Evolutionary conservation across 2,888 invertebrate genomes (phyloP).

Genomic region (Leptogaster cylindrica): DNA sequence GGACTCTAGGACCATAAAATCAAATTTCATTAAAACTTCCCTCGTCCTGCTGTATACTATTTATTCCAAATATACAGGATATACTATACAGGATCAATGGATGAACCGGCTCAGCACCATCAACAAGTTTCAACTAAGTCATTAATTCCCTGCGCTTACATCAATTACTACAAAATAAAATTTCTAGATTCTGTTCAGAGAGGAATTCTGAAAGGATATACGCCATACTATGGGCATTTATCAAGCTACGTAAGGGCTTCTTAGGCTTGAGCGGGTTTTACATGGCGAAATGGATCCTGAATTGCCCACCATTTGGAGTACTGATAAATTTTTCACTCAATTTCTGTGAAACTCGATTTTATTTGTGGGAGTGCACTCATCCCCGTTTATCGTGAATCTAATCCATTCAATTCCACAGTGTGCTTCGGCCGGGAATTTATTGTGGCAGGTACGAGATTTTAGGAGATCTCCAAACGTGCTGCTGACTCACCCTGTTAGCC

Average conservation of each 20-base stretch:
- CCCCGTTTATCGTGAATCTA: slow-evolving; percentile 28
- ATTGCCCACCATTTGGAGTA: slow-evolving; percentile 3
- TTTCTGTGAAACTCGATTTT: slow-evolving; percentile 36
- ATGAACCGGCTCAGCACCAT: too few species aligned
- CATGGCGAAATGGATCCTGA: neutral
- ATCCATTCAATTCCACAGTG: slow-evolving; percentile 28
- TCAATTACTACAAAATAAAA: slow-evolving; percentile 27
- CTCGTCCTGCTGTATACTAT: too few species aligned
- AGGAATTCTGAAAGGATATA: slow-evolving; percentile 3
- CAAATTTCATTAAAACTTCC: too few species aligned
- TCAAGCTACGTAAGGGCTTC: neutral
- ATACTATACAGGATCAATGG: too few species aligned
- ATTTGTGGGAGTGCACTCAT: slow-evolving; percentile 33
- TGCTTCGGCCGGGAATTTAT: slow-evolving; percentile 24
- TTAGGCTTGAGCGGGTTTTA: slow-evolving; percentile 7
- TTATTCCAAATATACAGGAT: too few species aligned
- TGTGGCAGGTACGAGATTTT: slow-evolving; percentile 28
- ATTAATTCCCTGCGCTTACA: slow-evolving; percentile 18
- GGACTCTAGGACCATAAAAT: too few species aligned
- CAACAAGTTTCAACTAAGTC: slow-evolving; percentile 13
- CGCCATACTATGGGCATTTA: slow-evolving; percentile 10
- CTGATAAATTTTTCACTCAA: slow-evolving; percentile 36
- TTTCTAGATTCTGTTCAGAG: neutral
- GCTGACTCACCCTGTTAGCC: neutral
- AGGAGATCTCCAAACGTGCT: slow-evolving; percentile 28